phyloP scores from a whole-genome alignment of 2,797 vertebrate species.

The Discoglossus pictus region DNA sequence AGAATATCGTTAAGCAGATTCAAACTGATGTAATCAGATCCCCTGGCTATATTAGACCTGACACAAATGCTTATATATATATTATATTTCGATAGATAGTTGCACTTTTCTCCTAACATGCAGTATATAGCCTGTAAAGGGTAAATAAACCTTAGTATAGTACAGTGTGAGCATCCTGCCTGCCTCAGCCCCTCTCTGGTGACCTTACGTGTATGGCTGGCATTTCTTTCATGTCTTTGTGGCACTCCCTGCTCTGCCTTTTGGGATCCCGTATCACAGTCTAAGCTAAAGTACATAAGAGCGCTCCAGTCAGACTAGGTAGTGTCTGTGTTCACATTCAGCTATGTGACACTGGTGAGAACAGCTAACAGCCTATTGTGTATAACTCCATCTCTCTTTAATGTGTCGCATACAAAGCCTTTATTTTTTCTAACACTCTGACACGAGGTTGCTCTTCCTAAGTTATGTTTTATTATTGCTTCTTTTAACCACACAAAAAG shows the following conservation, averaged over 20 bases:
- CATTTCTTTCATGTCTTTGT: neutral
- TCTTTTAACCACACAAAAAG: constrained; percentile 6
- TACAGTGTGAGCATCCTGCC: too few relatives aligned
- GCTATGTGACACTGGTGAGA: neutral
- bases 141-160: too few relatives aligned
- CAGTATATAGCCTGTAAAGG: too few relatives aligned
- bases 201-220: too few relatives aligned
- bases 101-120: too few relatives aligned
- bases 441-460: constrained; percentile 13
- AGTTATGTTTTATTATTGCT: constrained; percentile 13
- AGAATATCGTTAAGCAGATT: too few relatives aligned
- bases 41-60: too few relatives aligned
- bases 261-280: neutral
- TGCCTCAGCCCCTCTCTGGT: too few relatives aligned
- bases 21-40: too few relatives aligned
- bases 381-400: constrained; percentile 3
- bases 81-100: too few relatives aligned
- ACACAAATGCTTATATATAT: too few relatives aligned
- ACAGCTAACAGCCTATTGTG: constrained; percentile 7
- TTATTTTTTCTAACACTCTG: constrained; percentile 20
- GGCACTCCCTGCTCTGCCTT: neutral
- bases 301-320: neutral
- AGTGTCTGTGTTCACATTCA: constrained; percentile 11
- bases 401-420: constrained; percentile 12
- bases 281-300: constrained; percentile 12